These are phyloP conservation scores for Microchrysa polita DNA, from an alignment of 2,888 invertebrate species.

Conservation along the genomic window DNA sequence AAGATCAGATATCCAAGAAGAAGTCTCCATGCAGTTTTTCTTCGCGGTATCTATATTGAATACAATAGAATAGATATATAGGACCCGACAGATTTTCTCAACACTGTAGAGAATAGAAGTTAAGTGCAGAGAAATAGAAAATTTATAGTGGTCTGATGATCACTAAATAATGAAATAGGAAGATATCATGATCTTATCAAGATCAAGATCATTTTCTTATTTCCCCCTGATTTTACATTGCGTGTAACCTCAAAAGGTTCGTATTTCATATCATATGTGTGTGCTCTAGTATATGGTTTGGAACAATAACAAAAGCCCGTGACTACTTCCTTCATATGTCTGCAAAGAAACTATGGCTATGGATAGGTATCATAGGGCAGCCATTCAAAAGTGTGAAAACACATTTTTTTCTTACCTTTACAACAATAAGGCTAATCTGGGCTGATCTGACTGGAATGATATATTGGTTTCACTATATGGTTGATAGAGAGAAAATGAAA, in stretches of 20 bases:
- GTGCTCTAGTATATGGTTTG: background rate
- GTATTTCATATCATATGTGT: conserved; percentile 23
- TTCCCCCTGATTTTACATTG: conserved; percentile 27
- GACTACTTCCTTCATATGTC: background rate
- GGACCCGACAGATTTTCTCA: background rate
- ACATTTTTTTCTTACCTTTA: conserved; percentile 38
- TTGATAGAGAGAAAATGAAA: conserved; percentile 14
- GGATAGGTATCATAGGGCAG: background rate
- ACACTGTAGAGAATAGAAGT: conserved; percentile 3
- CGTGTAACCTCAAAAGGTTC: conserved; percentile 42
- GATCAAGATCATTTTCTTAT: conserved; percentile 39
- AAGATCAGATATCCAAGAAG: conserved; percentile 32
- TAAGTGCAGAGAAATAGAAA: background rate
- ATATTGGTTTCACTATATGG: conserved; percentile 8
- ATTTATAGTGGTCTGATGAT: background rate
- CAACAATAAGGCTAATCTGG: background rate
- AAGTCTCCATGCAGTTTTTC: background rate
- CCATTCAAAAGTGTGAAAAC: conserved; percentile 1
- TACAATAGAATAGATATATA: background rate
- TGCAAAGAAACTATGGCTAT: background rate
- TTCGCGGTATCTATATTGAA: background rate
- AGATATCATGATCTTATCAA: conserved; percentile 43
- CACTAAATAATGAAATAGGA: conserved; percentile 35
- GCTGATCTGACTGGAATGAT: background rate
- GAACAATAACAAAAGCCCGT: no score